Percentiles rank a stretch among this genome's conserved stretches.
Evolutionary conservation across 2,113 vertebrate genomes (phyloP).

Genomic region (human (Homo sapiens)): GRCh38 chrX:133001501-133002000

Average conservation of each 20-base stretch:
- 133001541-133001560: not conserved
- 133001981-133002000: not conserved
- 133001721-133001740: not conserved
- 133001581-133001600: not conserved
- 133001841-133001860: not conserved
- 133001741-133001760: not conserved
- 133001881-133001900: not conserved
- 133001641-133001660: not conserved
- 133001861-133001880: not conserved
- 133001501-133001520: conserved; percentile 38
- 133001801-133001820: not conserved
- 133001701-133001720: not conserved
- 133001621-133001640: not conserved
- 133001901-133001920: not conserved
- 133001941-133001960: not conserved
- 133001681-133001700: not conserved
- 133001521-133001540: not conserved
- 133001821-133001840: not conserved
- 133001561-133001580: not conserved
- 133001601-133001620: not conserved
- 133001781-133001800: not conserved
- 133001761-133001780: not conserved
- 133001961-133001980: not conserved
- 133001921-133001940: not conserved
- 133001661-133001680: not conserved